Percentiles rank a stretch among this genome's conserved stretches.
Conservation (phyloP, 2,113 vertebrate genomes). For the Hystrix cristata region DNA sequence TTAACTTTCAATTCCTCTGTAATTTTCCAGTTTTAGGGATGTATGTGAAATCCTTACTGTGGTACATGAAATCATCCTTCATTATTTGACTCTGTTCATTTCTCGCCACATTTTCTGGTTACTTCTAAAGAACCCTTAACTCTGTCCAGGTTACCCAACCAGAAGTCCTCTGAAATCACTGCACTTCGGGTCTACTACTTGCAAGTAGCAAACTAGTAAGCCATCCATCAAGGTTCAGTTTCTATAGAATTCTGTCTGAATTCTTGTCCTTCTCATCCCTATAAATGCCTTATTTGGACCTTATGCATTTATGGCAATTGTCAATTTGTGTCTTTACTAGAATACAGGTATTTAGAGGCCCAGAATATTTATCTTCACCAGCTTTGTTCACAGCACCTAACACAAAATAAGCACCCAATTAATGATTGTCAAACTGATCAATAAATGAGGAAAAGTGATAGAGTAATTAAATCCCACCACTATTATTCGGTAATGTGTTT, state of each 20-base stretch:
- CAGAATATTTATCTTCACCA: neutral
- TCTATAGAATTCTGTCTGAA: neutral
- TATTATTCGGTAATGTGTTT: neutral
- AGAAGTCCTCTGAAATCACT: neutral
- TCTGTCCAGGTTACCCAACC: neutral
- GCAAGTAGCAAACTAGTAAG: neutral
- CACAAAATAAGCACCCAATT: neutral
- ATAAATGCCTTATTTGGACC: neutral
- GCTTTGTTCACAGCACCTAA: neutral
- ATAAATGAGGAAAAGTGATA: neutral
- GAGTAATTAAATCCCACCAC: neutral
- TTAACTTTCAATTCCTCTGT: neutral
- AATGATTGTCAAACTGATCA: neutral
- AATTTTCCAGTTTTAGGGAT: neutral
- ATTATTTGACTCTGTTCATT: neutral
- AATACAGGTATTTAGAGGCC: neutral
- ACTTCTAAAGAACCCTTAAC: neutral
- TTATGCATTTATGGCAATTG: neutral
- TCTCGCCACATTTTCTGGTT: slow-evolving; percentile 22
- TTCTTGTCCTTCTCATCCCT: neutral
- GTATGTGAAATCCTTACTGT: neutral
- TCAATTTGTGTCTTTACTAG: neutral
- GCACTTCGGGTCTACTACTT: neutral
- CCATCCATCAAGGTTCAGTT: neutral
- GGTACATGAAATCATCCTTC: neutral